A percentile compares a stretch with the other conserved stretches of the same genome.
Conservation (phyloP, 2,888 invertebrate species). For the Corbicula japonica region DNA sequence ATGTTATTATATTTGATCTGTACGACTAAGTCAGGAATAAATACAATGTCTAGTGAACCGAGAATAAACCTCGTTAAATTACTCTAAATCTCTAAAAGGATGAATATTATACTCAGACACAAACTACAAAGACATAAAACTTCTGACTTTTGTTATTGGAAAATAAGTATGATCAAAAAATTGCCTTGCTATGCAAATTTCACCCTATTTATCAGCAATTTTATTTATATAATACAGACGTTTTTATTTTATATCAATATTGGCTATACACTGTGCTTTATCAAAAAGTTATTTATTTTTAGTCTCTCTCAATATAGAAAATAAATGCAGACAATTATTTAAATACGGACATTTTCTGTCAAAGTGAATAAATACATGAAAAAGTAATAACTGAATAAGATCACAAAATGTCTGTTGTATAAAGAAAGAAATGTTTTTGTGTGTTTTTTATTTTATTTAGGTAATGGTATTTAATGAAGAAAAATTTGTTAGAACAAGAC, state of each 20-base stretch:
- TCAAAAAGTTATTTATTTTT: slow-evolving; percentile 33
- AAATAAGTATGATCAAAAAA: slow-evolving; percentile 51
- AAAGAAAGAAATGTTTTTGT: no score
- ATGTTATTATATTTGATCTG: slow-evolving; percentile 61
- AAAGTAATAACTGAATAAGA: no score
- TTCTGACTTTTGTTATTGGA: slow-evolving; percentile 54
- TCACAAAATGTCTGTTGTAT: no score
- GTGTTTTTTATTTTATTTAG: no score
- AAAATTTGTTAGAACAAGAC: no score
- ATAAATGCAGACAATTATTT: slow-evolving; percentile 18
- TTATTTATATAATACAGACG: slow-evolving; percentile 56
- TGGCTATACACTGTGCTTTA: slow-evolving; percentile 32
- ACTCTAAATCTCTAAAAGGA: slow-evolving; percentile 30
- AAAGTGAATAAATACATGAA: not conserved
- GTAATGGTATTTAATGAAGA: no score
- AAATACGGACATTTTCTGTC: slow-evolving; percentile 12
- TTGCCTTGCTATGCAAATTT: slow-evolving; percentile 50
- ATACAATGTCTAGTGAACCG: slow-evolving; percentile 54
- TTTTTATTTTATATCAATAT: slow-evolving; percentile 46
- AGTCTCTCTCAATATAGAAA: slow-evolving; percentile 15
- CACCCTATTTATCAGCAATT: slow-evolving; percentile 53
- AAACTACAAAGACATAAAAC: slow-evolving; percentile 50
- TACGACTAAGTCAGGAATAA: slow-evolving; percentile 48
- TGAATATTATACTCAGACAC: slow-evolving; percentile 45
- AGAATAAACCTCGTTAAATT: slow-evolving; percentile 48